phyloP scores from a whole-genome alignment of 2,888 invertebrate genomes.

The Ceraclea dissimilis region DNA sequence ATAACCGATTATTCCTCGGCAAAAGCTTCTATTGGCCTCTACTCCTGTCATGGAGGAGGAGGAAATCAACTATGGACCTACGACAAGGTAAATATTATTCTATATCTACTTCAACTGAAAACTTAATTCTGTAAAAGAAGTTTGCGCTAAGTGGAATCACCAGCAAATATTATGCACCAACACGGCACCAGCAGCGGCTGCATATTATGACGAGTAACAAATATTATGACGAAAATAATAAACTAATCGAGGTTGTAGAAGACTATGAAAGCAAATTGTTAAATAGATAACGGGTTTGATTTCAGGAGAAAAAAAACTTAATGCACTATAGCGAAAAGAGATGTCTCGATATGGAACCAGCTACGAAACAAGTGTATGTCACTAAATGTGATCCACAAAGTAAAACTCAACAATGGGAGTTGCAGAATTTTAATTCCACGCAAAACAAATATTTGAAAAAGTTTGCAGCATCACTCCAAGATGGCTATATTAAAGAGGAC shows the following conservation, averaged over 20 bases:
- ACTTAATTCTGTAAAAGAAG: no score
- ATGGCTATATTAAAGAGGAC: not conserved
- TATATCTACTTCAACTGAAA: not conserved
- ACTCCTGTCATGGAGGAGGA: slow-evolving; percentile 77
- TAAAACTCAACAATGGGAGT: slow-evolving; percentile 6
- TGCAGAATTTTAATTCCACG: slow-evolving; percentile 3
- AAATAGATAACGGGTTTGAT: no score
- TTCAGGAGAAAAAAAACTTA: not conserved
- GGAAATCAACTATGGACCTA: slow-evolving; percentile 93
- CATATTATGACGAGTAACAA: no score
- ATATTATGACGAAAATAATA: no score
- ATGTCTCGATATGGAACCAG: not conserved
- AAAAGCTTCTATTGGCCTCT: slow-evolving; percentile 70
- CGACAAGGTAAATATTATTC: slow-evolving; percentile 46
- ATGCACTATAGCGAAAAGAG: not conserved
- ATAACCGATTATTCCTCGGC: slow-evolving; percentile 59
- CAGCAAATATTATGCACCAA: no score
- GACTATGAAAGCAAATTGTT: no score
- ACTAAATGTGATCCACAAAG: not conserved
- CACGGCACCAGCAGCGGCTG: no score
- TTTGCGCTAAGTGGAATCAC: no score
- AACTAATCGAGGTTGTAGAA: no score
- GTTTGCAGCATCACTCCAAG: not conserved
- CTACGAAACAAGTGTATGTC: not conserved
- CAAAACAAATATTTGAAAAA: not conserved